These are phyloP conservation scores for Heliocidaris erythrogramma DNA, from an alignment of 35 echinoderm and acorn worm species.

Conservation along the genomic window DNA sequence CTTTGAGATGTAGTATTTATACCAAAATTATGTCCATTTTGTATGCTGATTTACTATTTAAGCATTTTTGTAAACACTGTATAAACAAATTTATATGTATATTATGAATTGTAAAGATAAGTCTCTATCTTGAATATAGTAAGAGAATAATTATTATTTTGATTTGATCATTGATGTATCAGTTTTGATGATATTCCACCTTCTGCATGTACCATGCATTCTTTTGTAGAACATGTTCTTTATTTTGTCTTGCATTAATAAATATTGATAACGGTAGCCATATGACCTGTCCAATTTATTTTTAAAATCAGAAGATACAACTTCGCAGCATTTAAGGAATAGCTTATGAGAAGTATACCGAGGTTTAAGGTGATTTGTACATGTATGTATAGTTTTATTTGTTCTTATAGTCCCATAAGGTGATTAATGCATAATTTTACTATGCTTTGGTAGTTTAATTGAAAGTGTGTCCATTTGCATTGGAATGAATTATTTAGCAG, in stretches of 20 bases:
- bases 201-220: not conserved
- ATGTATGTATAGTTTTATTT: not conserved
- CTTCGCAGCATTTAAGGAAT: not conserved
- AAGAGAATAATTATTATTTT: not conserved
- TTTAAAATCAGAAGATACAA: not conserved
- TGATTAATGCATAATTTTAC: not conserved
- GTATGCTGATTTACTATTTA: not conserved
- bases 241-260: not conserved
- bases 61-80: not conserved
- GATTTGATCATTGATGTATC: not conserved
- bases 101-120: not conserved
- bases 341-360: too few species aligned
- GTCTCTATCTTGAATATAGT: not conserved
- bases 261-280: not conserved
- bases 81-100: not conserved
- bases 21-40: not conserved
- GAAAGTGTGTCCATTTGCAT: not conserved
- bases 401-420: too few species aligned
- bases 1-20: conserved; percentile 4
- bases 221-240: not conserved
- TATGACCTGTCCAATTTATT: not conserved
- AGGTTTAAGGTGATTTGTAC: not conserved
- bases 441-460: not conserved
- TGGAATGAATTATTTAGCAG: too few species aligned
- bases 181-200: not conserved